A percentile compares a stretch with the other conserved stretches of the same genome.
Conservation (phyloP, 1,140 invertebrate species). For the Thereuonema tuberculata region DNA sequence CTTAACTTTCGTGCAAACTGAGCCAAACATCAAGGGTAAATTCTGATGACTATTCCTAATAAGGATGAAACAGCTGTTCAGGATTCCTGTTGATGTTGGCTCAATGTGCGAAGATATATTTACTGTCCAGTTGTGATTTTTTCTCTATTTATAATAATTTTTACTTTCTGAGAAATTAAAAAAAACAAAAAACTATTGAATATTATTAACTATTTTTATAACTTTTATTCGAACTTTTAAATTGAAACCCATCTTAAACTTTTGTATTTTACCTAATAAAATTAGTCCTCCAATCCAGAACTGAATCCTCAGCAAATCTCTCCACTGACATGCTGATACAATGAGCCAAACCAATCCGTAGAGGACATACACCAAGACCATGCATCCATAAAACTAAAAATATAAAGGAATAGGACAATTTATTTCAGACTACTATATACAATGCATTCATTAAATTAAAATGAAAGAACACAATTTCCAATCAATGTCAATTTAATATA, state of each 20-base stretch:
- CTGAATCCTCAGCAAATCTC: constrained; percentile 80
- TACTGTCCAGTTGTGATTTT: no score
- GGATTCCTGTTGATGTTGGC: no score
- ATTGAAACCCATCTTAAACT: not conserved
- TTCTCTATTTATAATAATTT: constrained; percentile 6
- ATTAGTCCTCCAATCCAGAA: constrained; percentile 90
- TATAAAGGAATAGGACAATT: constrained; percentile 16
- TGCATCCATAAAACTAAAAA: constrained; percentile 70
- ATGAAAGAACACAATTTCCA: not conserved
- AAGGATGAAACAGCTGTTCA: no score
- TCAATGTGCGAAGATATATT: no score
- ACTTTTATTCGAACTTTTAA: not conserved
- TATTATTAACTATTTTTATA: no score
- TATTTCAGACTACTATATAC: not conserved
- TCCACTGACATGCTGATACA: constrained; percentile 72
- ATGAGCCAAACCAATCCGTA: constrained; percentile 70
- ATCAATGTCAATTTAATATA: constrained; percentile 6
- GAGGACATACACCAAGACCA: constrained; percentile 74
- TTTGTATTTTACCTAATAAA: constrained; percentile 45
- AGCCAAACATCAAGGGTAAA: no score
- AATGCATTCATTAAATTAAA: not conserved
- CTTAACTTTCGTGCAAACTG: no score
- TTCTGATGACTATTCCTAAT: no score
- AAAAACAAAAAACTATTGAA: constrained; percentile 3
- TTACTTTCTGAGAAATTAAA: not conserved